phyloP scores from a whole-genome alignment of 2,113 vertebrate genomes.

The Ciconia maguari region DNA sequence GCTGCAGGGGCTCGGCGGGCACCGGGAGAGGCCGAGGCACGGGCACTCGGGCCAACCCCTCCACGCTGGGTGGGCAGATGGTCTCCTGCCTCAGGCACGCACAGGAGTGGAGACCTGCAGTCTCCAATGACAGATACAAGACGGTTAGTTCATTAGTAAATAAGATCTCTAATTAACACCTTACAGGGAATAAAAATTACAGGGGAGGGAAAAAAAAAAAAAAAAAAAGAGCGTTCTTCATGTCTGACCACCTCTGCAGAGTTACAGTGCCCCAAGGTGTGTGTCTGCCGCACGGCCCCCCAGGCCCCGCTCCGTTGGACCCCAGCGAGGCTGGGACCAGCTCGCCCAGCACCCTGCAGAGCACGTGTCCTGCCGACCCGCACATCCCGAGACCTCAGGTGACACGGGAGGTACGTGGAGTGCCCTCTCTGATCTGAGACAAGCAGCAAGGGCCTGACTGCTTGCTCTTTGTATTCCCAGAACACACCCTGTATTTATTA shows the following conservation, averaged over 20 bases:
- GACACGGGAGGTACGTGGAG: neutral
- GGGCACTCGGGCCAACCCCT: neutral
- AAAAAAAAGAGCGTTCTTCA: neutral
- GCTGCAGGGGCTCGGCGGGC: neutral
- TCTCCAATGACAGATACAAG: neutral
- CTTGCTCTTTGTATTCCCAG: neutral
- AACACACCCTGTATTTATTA: neutral
- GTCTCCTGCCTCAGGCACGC: neutral
- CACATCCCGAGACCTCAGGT: rapidly evolving
- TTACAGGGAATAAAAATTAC: neutral
- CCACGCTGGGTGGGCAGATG: neutral
- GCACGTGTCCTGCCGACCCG: neutral
- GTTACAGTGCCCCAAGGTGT: rapidly evolving
- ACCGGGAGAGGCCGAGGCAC: rapidly evolving
- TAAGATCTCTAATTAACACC: neutral
- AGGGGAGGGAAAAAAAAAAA: neutral
- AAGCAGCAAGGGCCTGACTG: neutral
- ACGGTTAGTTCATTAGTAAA: neutral
- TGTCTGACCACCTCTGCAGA: neutral
- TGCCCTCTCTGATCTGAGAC: neutral
- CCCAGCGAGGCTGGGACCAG: neutral
- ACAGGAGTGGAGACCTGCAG: neutral
- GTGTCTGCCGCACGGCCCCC: neutral
- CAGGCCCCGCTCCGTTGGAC: too few relatives aligned
- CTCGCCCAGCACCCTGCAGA: neutral